A percentile compares a stretch with the other conserved stretches of the same genome.
These are phyloP conservation scores for Erpobdella octoculata DNA, from an alignment of 2,888 invertebrate genomes.

Conservation along the genomic window DNA sequence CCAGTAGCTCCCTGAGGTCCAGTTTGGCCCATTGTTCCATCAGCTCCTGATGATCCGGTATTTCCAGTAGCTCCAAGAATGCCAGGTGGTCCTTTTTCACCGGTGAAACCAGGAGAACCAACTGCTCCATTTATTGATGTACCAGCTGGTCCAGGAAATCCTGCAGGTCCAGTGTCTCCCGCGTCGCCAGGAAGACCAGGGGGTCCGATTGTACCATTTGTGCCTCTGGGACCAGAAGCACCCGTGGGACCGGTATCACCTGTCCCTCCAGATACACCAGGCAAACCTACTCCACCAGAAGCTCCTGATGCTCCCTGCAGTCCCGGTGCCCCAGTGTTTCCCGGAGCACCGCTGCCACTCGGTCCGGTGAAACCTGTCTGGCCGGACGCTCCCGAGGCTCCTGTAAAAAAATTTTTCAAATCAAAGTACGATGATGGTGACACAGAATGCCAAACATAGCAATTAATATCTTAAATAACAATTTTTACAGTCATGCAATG, in stretches of 20 bases:
- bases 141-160: slow-evolving; percentile 27
- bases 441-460: neutral
- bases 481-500: neutral
- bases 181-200: slow-evolving; percentile 27
- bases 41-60: neutral
- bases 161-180: slow-evolving; percentile 28
- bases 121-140: slow-evolving; percentile 8
- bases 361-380: neutral
- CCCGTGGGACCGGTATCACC: neutral
- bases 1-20: slow-evolving; percentile 29
- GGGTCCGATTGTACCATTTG: slow-evolving; percentile 24
- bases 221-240: slow-evolving; percentile 9
- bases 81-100: neutral
- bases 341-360: neutral
- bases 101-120: slow-evolving; percentile 11
- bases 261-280: slow-evolving; percentile 4
- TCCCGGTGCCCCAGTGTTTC: neutral
- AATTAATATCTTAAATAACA: neutral
- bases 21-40: slow-evolving; percentile 13
- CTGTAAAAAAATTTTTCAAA: neutral
- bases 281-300: no score
- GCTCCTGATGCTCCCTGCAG: neutral
- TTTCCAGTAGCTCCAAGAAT: neutral
- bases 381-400: neutral
- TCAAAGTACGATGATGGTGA: neutral